Conservation (phyloP, 2,888 invertebrate genomes). For the Steromphala cineraria region DNA sequence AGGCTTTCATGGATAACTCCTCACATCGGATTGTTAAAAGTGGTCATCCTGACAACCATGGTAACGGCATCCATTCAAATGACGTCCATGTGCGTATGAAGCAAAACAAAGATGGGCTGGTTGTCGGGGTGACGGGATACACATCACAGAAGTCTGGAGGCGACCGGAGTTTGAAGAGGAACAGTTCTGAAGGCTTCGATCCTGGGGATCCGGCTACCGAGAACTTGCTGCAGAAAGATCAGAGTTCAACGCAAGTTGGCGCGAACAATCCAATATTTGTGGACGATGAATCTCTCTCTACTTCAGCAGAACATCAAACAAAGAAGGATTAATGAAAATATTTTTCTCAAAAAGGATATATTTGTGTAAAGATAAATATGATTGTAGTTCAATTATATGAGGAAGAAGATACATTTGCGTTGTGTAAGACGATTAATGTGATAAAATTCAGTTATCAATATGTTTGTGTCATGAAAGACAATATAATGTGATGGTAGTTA, state of each 20-base stretch:
- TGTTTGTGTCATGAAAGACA: too few species aligned
- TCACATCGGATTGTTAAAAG: slow-evolving; percentile 17
- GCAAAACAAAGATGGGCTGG: slow-evolving; percentile 49
- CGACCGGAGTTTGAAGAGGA: slow-evolving; percentile 5
- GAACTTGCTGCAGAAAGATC: slow-evolving; percentile 25
- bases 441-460: too few species aligned
- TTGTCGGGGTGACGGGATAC: slow-evolving; percentile 53
- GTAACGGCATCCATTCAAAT: slow-evolving; percentile 25
- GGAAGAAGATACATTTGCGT: too few species aligned
- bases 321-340: neutral
- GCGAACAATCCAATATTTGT: slow-evolving; percentile 33
- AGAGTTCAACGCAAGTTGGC: slow-evolving; percentile 9
- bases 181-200: neutral
- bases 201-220: slow-evolving; percentile 26
- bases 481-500: too few species aligned
- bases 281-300: slow-evolving; percentile 26
- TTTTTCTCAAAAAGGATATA: neutral
- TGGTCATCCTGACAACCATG: slow-evolving; percentile 1
- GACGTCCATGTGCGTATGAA: slow-evolving; percentile 50
- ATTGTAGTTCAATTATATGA: too few species aligned
- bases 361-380: too few species aligned
- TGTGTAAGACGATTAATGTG: too few species aligned
- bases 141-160: slow-evolving; percentile 10
- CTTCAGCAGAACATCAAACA: neutral
- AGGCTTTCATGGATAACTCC: slow-evolving; percentile 31